Evolutionary conservation across 2,797 vertebrate genomes (phyloP).

Genomic region (Dallia pectoralis): DNA sequence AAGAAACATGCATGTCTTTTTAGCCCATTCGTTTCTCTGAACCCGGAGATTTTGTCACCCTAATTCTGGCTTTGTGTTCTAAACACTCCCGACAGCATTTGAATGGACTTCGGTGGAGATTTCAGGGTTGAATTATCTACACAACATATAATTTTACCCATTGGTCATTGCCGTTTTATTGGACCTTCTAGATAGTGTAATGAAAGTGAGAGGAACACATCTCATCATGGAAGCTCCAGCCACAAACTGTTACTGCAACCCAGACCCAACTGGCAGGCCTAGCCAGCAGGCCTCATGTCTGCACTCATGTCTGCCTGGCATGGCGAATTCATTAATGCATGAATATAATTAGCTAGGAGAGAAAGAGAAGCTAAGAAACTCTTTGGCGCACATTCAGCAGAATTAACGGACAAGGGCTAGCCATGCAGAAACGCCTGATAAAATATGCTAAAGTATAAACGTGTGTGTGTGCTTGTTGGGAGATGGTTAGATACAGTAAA

Average conservation of each 20-base stretch:
- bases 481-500: not conserved
- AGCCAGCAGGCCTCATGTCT: constrained; percentile 21
- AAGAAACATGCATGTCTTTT: too few relatives aligned
- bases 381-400: constrained; percentile 14
- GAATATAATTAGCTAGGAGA: constrained; percentile 39
- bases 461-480: not conserved
- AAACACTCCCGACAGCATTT: too few relatives aligned
- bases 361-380: constrained; percentile 17
- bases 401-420: constrained; percentile 3
- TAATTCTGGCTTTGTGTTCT: too few relatives aligned
- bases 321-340: constrained; percentile 29
- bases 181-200: not conserved
- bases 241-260: not conserved
- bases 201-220: not conserved
- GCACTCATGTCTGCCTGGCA: constrained; percentile 11
- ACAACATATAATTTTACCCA: too few relatives aligned
- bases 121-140: too few relatives aligned
- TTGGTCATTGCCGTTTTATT: too few relatives aligned
- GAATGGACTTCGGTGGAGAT: too few relatives aligned
- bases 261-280: not conserved
- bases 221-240: constrained; percentile 1
- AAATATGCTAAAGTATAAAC: constrained; percentile 14
- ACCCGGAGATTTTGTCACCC: too few relatives aligned
- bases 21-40: too few relatives aligned
- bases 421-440: constrained; percentile 23